Evolutionary conservation across 1,140 invertebrate species (phyloP).

Genomic region (Leguminivora glycinivorella): DNA sequence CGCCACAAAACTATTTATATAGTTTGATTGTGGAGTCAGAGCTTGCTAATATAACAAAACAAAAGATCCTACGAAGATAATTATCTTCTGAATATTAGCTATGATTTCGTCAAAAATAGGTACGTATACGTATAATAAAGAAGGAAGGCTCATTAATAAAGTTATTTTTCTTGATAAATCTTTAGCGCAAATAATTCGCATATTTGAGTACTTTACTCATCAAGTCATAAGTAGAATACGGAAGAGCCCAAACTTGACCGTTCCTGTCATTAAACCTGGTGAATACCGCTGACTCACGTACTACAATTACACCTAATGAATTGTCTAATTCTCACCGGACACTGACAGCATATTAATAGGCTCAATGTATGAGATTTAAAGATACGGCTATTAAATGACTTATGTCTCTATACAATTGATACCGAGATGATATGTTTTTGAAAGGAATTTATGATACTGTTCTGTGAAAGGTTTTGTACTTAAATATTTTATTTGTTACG

Average conservation of each 20-base stretch:
- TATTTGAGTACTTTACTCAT: too few species aligned
- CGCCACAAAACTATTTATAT: too few species aligned
- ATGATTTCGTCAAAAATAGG: too few species aligned
- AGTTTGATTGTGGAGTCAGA: too few species aligned
- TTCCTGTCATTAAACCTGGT: conserved; percentile 28
- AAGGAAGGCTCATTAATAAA: too few species aligned
- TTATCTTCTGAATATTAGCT: too few species aligned
- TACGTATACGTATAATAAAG: too few species aligned
- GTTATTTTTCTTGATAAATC: too few species aligned
- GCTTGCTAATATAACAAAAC: too few species aligned
- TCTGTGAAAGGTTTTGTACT: neutral
- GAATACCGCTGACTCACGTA: conserved; percentile 55
- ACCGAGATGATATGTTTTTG: conserved; percentile 4
- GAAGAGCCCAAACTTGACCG: conserved; percentile 6
- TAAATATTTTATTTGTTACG: neutral
- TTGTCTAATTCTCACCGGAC: conserved; percentile 61
- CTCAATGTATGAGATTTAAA: conserved; percentile 30
- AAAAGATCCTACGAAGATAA: too few species aligned
- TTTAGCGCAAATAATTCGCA: too few species aligned
- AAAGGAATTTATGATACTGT: neutral
- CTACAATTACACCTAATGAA: conserved; percentile 70
- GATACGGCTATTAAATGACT: conserved; percentile 14
- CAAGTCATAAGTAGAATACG: neutral
- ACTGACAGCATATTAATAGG: conserved; percentile 51
- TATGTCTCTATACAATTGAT: conserved; percentile 8